These are phyloP conservation scores for Typhlichthys subterraneus DNA, from an alignment of 2,797 vertebrate species.

Conservation along the genomic window DNA sequence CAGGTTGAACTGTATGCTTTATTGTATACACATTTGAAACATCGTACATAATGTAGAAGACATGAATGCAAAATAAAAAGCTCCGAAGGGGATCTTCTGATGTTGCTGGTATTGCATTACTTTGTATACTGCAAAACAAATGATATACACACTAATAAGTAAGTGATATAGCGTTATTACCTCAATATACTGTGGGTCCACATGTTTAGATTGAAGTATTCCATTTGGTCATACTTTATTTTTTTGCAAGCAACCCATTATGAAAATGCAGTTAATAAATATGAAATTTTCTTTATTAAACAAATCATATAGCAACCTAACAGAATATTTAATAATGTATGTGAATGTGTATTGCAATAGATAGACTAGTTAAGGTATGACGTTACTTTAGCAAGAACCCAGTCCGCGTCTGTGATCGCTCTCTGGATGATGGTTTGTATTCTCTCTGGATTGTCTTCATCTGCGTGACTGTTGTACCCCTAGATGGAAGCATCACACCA, in stretches of 20 bases:
- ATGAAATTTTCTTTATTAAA: no score
- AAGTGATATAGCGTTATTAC: no score
- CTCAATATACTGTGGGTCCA: conserved; percentile 42
- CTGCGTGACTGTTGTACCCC: conserved; percentile 76
- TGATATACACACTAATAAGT: background rate
- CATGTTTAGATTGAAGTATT: no score
- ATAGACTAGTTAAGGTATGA: background rate
- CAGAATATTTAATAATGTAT: no score
- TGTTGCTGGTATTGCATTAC: no score
- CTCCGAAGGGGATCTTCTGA: no score
- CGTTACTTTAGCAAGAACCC: conserved; percentile 75
- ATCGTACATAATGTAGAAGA: background rate
- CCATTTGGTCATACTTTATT: no score
- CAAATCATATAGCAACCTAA: no score
- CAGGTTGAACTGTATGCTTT: background rate
- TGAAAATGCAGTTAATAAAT: no score
- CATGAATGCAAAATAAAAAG: background rate
- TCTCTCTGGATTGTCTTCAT: conserved; percentile 73
- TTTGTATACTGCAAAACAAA: background rate
- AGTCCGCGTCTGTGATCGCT: conserved; percentile 72
- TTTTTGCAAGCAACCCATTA: no score
- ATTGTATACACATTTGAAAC: background rate
- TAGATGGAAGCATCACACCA: conserved; percentile 28
- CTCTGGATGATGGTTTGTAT: conserved; percentile 72
- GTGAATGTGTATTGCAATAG: no score